A percentile compares a stretch with the other conserved stretches of the same genome.
Conservation (phyloP, 2,113 vertebrate genomes). For the Athene cunicularia region DNA sequence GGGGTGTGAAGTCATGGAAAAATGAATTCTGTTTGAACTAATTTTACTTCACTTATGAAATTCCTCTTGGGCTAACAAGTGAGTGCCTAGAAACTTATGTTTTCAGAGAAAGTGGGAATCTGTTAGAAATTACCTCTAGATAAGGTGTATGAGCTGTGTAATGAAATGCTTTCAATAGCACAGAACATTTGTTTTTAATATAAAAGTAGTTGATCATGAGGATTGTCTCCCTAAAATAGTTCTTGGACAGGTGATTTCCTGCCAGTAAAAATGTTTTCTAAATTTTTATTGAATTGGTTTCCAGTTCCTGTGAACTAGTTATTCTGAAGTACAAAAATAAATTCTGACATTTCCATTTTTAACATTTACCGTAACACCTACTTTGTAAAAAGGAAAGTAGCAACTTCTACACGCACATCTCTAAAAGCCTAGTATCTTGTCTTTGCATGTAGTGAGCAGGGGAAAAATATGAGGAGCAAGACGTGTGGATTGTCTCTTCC, state of each 20-base stretch:
- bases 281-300: constrained; percentile 61
- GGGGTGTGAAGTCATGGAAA: constrained; percentile 65
- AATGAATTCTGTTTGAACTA: constrained; percentile 69
- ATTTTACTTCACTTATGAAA: constrained; percentile 72
- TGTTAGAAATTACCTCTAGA: constrained; percentile 78
- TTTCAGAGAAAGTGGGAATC: constrained; percentile 68
- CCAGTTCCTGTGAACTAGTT: constrained; percentile 43
- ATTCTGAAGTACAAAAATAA: constrained; percentile 31
- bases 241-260: constrained; percentile 69
- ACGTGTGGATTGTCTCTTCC: not conserved
- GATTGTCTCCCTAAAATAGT: constrained; percentile 57
- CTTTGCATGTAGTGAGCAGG: not conserved
- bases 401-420: not conserved
- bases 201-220: constrained; percentile 55
- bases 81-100: constrained; percentile 64
- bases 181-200: constrained; percentile 79
- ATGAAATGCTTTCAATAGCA: constrained; percentile 70
- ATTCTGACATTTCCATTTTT: constrained; percentile 43
- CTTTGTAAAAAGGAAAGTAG: constrained; percentile 18
- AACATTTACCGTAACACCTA: constrained; percentile 11
- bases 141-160: constrained; percentile 66
- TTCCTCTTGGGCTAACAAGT: constrained; percentile 44
- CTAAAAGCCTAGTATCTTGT: not conserved
- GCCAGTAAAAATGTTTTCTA: constrained; percentile 62
- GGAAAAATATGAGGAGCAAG: not conserved